Conservation (phyloP, 2,113 vertebrate species). For the Haemorhous mexicanus region DNA sequence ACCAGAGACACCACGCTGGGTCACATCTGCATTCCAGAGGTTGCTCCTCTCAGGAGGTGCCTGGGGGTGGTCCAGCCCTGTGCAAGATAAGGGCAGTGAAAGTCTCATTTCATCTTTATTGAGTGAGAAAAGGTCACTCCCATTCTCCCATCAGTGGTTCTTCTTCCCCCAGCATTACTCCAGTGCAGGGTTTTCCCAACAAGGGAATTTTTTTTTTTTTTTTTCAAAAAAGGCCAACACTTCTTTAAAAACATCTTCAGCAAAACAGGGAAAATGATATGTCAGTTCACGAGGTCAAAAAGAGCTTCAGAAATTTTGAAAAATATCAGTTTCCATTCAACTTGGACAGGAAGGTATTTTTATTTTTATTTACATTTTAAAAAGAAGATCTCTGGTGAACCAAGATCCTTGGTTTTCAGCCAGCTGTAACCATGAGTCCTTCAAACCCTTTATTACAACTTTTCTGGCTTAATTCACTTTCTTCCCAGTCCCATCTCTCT, state of each 20-base stretch:
- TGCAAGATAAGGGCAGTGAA: neutral
- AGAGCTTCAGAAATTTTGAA: neutral
- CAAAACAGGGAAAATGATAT: neutral
- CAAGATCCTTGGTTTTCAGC: neutral
- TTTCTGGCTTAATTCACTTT: neutral
- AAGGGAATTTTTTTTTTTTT: neutral
- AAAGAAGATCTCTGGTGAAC: neutral
- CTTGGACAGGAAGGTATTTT: neutral
- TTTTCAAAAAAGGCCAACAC: neutral
- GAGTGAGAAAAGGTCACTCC: neutral
- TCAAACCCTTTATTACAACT: neutral
- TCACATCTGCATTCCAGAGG: neutral
- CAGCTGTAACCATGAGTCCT: neutral
- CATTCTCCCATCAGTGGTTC: neutral
- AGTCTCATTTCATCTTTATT: neutral
- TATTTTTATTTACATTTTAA: neutral
- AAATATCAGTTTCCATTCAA: neutral
- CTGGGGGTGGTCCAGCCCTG: neutral
- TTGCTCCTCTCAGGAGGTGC: neutral
- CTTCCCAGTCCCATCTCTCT: neutral
- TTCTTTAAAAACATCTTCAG: neutral
- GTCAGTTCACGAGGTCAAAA: neutral
- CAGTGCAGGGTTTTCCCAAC: neutral
- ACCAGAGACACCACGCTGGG: neutral
- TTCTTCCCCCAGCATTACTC: neutral